Percentiles rank a stretch among this genome's conserved stretches.
Conservation (phyloP, 2,113 vertebrate genomes). For the Rhinolophus sinicus region DNA sequence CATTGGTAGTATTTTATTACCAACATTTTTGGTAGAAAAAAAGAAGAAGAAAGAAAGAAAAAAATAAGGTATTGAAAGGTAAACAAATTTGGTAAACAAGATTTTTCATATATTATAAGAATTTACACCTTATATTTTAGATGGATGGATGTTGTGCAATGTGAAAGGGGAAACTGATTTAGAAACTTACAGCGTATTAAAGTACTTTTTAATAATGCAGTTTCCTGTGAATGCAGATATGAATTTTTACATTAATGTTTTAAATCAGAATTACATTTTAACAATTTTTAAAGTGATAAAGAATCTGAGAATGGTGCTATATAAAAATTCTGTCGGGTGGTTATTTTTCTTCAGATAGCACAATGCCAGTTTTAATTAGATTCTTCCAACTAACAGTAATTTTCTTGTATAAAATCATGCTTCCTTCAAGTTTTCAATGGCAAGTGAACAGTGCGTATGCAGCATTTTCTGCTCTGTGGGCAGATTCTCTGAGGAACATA, state of each 20-base stretch:
- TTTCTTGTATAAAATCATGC: neutral
- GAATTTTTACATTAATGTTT: conserved; percentile 46
- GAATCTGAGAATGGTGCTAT: conserved; percentile 8
- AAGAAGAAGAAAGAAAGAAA: neutral
- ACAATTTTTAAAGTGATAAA: conserved; percentile 18
- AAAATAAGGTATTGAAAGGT: conserved; percentile 9
- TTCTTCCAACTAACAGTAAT: neutral
- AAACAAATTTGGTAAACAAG: conserved; percentile 35
- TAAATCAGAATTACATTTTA: conserved; percentile 58
- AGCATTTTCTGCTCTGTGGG: neutral
- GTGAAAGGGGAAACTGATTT: conserved; percentile 9
- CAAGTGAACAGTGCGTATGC: neutral
- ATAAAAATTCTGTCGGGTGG: conserved; percentile 11
- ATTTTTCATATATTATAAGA: conserved; percentile 31
- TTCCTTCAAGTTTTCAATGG: neutral
- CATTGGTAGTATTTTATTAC: conserved; percentile 49
- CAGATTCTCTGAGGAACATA: neutral
- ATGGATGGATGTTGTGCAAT: conserved; percentile 53
- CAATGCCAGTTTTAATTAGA: conserved; percentile 38
- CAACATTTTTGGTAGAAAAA: conserved; percentile 38
- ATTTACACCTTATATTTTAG: conserved; percentile 45
- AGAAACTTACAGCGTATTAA: conserved; percentile 30
- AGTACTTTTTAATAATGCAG: conserved; percentile 43
- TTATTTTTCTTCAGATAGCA: conserved; percentile 14
- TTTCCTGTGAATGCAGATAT: neutral